Evolutionary conservation across 2,113 vertebrate species (phyloP).

Genomic region (Mobula birostris): DNA sequence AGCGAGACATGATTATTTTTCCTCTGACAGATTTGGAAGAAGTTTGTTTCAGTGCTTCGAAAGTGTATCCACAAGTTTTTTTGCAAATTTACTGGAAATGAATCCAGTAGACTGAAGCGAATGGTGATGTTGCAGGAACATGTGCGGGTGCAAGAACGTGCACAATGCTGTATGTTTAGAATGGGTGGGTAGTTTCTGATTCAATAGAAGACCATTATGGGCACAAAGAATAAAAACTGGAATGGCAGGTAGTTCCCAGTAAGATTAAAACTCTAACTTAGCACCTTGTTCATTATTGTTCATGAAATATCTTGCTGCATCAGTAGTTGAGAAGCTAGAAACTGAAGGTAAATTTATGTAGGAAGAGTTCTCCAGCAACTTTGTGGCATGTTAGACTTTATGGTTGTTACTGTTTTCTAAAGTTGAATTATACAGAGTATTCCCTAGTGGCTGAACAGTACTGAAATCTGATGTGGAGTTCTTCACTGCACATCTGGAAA

Average conservation of each 20-base stretch:
- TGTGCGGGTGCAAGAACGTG: background rate
- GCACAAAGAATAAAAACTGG: slow-evolving; percentile 2
- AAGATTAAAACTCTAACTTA: slow-evolving; percentile 15
- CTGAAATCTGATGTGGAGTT: background rate
- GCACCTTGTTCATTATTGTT: slow-evolving; percentile 30
- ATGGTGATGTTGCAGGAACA: background rate
- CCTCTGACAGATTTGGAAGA: background rate
- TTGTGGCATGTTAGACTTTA: background rate
- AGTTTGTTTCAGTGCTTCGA: background rate
- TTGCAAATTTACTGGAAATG: background rate
- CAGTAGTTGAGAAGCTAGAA: background rate
- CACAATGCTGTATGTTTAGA: background rate
- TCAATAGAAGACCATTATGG: background rate
- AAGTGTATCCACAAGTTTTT: background rate
- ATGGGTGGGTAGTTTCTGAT: background rate
- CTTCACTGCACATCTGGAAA: slow-evolving; percentile 24
- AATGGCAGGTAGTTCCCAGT: slow-evolving; percentile 14
- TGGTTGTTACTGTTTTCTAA: background rate
- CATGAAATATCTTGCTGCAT: background rate
- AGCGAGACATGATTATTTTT: background rate
- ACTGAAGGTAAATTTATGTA: background rate
- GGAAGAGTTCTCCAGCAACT: background rate
- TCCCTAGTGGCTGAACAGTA: background rate
- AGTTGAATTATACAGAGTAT: too few species aligned
- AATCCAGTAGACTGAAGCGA: too few species aligned